Evolutionary conservation across 2,888 invertebrate genomes (phyloP), one percentile per base, ranked within the genome.

Genomic region (Orchesella flavescens): DNA sequence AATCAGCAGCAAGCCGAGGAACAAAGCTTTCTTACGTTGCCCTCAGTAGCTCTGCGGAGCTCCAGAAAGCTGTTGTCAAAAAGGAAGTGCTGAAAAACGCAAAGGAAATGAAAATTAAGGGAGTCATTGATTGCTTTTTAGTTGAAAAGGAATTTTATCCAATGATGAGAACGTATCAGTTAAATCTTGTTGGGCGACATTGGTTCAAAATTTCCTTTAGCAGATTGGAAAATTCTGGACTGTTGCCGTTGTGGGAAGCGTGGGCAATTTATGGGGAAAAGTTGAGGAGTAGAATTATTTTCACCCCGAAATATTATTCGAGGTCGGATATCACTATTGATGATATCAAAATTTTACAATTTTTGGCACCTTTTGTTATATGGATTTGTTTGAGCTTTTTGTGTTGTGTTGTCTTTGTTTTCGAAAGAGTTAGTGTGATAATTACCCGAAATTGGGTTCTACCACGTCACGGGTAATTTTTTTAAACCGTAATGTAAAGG

Each of bases 181-280:
- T 72, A 2, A 10, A 0, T 0, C 17, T 72, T 1, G 1, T 72
- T 57, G 57, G 57, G n/a, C n/a, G 59, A 59, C 13, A 57, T 17
- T 72, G 72, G 72, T 57, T 55, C 19, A 57, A 24, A 19, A n/a
- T 34, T 3, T 57, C 57, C 0, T 59, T 43, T 13, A 12, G 5
- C 5, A 24, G 57, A 43, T 13, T 72, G 43, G 72, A 57, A 7
- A 34, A 21, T 57, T 3, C 72, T 12, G 72, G 72, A 19, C 43
- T 72, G 7, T 17, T 21, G 2, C 1, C 9, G 1, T 10, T 34
- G 3, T 72, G 72, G 72, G 34, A 59, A 17, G 34, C 55, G 1
- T 72, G 72, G 72, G 23, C 72, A n/a, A 9, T 24, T 13, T 57
- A 59, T 19, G 57, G 43, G 17, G 72, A 57, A 23, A 19, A 57